Evolutionary conservation across 2,113 vertebrate species (phyloP), one percentile per base, ranked within the genome.

Genomic region (Epinephelus fuscoguttatus): DNA sequence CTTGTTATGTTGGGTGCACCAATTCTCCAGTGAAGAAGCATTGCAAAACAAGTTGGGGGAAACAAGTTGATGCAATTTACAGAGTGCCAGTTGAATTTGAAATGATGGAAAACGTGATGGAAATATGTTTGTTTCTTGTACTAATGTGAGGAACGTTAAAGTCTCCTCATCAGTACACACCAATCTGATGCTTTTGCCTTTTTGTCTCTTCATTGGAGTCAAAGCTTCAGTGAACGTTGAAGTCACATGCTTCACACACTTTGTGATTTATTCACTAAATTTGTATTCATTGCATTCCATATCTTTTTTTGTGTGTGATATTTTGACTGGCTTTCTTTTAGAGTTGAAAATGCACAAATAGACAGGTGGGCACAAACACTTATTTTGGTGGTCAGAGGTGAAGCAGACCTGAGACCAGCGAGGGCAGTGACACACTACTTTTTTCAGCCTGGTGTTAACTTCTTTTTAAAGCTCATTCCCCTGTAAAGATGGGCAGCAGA

Each of bases 391-490:
- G 37, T 21, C 4, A 56, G 62, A 60, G 7, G 3, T 30, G 14
- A 75, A 37, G 56, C 6, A 21, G 53, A 49, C 59, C 5, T 5
- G 33, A 21, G 27, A 25, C 18, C 18, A 75, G 30, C 7, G 8
- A 56, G 21, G 37, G 15, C 37, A 59, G 12, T n/a, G 47, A 64
- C 40, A 3, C 42, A 3, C 42, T 40, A 56, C n/a, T 47, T 74
- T 47, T 74, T 78, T 81, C 68, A 42, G 45, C 10, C 49, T 80
- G 76, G 30, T 78, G 76, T 77, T 77, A 63, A 71, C 45, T 80
- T 56, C 27, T 61, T 70, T 60, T 45, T 55, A 27, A 52, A 74
- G 52, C 57, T 77, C 4, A 23, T 63, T 70, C 56, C 45, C 17
- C 62, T 75, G 61, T 56, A 67, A 6, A 61, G 52, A 72, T 55